A percentile compares a stretch with the other conserved stretches of the same genome.
phyloP scores from a whole-genome alignment of 2,888 invertebrate species.

The Parasteatoda lunata region DNA sequence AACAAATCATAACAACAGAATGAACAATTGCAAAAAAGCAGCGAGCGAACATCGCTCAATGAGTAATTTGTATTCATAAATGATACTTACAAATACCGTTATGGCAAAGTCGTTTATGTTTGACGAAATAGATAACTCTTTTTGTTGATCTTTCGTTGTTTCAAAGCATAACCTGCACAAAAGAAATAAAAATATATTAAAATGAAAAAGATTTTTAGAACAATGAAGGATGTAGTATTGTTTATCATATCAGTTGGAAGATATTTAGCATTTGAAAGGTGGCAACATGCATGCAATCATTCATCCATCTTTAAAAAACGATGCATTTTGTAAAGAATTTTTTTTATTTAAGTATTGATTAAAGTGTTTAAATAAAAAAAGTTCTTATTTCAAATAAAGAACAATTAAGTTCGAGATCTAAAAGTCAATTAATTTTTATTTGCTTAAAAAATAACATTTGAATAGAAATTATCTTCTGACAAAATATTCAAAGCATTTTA shows the following conservation, averaged over 20 bases:
- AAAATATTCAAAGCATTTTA: too few species aligned
- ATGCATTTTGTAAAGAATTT: not conserved
- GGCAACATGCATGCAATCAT: constrained; percentile 39
- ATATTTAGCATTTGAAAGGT: constrained; percentile 6
- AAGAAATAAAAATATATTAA: constrained; percentile 61
- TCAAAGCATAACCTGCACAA: constrained; percentile 50
- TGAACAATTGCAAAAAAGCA: constrained; percentile 44
- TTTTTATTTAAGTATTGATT: not conserved
- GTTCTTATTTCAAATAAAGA: too few species aligned
- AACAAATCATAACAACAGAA: constrained; percentile 54
- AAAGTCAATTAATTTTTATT: too few species aligned
- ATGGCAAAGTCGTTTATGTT: constrained; percentile 63
- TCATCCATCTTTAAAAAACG: constrained; percentile 47
- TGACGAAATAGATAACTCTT: constrained; percentile 65
- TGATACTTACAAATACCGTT: constrained; percentile 59
- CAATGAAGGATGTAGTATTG: constrained; percentile 29
- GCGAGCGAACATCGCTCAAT: constrained; percentile 33
- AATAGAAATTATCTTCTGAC: too few species aligned
- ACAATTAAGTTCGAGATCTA: too few species aligned
- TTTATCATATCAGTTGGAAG: constrained; percentile 10
- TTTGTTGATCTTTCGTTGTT: constrained; percentile 25
- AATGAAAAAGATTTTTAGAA: constrained; percentile 45
- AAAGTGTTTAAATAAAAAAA: too few species aligned
- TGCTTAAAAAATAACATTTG: too few species aligned
- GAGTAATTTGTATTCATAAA: constrained; percentile 67